A percentile compares a stretch with the other conserved stretches of the same genome.
phyloP scores from a whole-genome alignment of 2,797 vertebrate genomes.

The Stomatorhinus walkeri region DNA sequence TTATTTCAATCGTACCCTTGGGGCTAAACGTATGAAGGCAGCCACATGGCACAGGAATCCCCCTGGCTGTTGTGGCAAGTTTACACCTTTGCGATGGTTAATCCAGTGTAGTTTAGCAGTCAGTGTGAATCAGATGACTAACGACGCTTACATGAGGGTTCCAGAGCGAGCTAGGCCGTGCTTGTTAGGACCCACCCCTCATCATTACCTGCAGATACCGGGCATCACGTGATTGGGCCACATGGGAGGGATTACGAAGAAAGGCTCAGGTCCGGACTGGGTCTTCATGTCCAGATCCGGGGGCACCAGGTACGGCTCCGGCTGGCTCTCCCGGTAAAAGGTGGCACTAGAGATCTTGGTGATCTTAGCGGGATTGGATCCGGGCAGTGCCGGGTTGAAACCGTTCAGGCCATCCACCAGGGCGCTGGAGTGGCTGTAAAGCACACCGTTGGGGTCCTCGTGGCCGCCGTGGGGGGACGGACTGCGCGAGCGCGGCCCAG shows the following conservation, averaged over 20 bases:
- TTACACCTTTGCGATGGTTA: neutral
- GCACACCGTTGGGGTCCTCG: slow-evolving; percentile 58
- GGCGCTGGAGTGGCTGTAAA: slow-evolving; percentile 56
- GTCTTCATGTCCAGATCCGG: slow-evolving; percentile 81
- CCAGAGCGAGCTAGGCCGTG: neutral
- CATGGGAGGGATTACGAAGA: slow-evolving; percentile 79
- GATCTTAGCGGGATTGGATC: slow-evolving; percentile 80
- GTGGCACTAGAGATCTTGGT: slow-evolving; percentile 81
- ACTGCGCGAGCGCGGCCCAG: slow-evolving; percentile 78
- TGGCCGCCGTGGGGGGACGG: slow-evolving; percentile 78
- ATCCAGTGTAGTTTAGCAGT: neutral
- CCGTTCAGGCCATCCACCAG: slow-evolving; percentile 75
- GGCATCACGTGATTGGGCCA: slow-evolving; percentile 89
- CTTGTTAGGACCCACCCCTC: neutral
- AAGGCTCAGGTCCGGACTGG: slow-evolving; percentile 72
- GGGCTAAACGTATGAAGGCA: neutral
- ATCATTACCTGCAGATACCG: slow-evolving; percentile 81
- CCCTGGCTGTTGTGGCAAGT: neutral
- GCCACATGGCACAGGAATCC: neutral
- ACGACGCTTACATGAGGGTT: neutral
- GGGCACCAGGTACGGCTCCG: slow-evolving; percentile 71
- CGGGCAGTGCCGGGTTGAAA: slow-evolving; percentile 60
- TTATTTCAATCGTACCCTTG: neutral
- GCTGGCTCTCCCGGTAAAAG: slow-evolving; percentile 73
- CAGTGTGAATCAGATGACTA: neutral